Evolutionary conservation across 1,140 invertebrate species (phyloP).

Genomic region (Tetramorium parvispinum): DNA sequence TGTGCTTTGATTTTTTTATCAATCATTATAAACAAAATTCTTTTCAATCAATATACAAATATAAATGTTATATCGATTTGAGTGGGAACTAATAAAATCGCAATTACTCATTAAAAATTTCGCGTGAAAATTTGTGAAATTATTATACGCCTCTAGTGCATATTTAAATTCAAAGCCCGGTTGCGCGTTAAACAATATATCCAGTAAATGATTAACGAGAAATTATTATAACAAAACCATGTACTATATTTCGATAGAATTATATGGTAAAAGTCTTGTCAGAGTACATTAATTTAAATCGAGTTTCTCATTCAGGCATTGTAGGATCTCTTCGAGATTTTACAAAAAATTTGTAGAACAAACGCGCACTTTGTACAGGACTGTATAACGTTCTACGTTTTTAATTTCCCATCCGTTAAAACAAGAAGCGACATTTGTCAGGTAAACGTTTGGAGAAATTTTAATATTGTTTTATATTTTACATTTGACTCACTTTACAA

Average conservation of each 20-base stretch:
- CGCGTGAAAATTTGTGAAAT: neutral
- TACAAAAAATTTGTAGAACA: neutral
- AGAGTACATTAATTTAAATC: conserved; percentile 25
- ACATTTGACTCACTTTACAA: neutral
- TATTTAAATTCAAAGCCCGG: neutral
- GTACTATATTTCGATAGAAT: neutral
- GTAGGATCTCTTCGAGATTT: neutral
- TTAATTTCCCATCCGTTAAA: neutral
- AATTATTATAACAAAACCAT: neutral
- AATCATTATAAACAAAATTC: neutral
- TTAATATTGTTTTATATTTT: conserved; percentile 23
- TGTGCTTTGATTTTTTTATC: neutral
- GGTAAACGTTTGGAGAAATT: conserved; percentile 1
- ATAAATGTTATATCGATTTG: conserved; percentile 9
- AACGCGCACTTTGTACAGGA: neutral
- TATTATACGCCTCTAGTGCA: neutral
- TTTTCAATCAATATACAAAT: neutral
- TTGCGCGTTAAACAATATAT: neutral
- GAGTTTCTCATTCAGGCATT: neutral
- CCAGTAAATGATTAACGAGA: neutral
- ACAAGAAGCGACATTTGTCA: neutral
- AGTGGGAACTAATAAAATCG: neutral
- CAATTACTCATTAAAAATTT: neutral
- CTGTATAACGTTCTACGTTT: neutral
- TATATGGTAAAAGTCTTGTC: neutral